These are phyloP conservation scores for Kryptolebias ocellatus DNA, from an alignment of 2,797 vertebrate genomes.

Conservation along the genomic window DNA sequence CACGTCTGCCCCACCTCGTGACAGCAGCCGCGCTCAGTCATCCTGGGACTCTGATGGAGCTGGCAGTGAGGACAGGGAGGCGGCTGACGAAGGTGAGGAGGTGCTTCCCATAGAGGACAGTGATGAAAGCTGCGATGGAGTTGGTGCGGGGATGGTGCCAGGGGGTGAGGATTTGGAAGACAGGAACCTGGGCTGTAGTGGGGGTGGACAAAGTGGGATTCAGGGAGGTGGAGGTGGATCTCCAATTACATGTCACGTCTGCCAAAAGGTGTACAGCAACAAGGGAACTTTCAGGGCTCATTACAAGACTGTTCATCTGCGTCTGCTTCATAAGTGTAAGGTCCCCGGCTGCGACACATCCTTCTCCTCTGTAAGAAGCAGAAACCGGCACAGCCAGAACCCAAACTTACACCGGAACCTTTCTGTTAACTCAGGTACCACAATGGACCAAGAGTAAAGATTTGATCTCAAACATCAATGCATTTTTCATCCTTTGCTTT, in stretches of 20 bases:
- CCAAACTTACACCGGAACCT: conserved; percentile 97
- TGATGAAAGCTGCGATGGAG: conserved; percentile 88
- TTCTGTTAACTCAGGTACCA: conserved; percentile 56
- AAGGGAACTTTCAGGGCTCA: conserved; percentile 96
- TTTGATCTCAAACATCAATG: conserved; percentile 25
- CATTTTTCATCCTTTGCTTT: conserved; percentile 27
- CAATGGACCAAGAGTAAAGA: conserved; percentile 65
- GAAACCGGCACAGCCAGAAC: conserved; percentile 97
- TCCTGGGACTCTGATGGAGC: conserved; percentile 93
- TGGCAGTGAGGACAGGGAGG: conserved; percentile 87
- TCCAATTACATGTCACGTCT: conserved; percentile 93
- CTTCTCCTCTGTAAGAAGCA: conserved; percentile 95
- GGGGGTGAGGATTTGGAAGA: conserved; percentile 79
- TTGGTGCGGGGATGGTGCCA: conserved; percentile 54
- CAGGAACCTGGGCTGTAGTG: conserved; percentile 77
- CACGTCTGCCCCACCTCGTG: conserved; percentile 81
- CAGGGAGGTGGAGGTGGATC: conserved; percentile 78
- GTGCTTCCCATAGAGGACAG: conserved; percentile 86
- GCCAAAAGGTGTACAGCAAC: conserved; percentile 97
- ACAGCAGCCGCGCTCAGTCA: conserved; percentile 83
- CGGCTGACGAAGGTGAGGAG: conserved; percentile 79
- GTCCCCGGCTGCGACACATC: conserved; percentile 93
- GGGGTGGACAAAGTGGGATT: conserved; percentile 74
- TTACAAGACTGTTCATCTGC: conserved; percentile 97
- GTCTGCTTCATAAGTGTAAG: conserved; percentile 95